Evolutionary conservation across 2,888 invertebrate species (phyloP).

Genomic region (Drosophila monieri): DNA sequence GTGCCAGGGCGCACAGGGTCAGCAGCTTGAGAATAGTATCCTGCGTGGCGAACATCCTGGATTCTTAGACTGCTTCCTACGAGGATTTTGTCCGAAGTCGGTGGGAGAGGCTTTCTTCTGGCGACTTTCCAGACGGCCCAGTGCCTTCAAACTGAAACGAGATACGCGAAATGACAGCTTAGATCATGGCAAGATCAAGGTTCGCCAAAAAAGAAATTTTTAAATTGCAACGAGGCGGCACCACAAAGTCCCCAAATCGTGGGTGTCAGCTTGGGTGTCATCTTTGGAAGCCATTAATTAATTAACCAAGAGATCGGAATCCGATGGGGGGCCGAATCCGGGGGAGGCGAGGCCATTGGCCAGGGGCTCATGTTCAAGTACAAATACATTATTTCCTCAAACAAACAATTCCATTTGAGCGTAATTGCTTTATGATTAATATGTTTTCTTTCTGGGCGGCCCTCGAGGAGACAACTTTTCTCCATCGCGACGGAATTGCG

Average conservation of each 20-base stretch:
- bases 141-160: conserved; percentile 65
- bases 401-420: conserved; percentile 66
- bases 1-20: conserved; percentile 76
- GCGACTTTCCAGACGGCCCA: conserved; percentile 40
- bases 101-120: conserved; percentile 75
- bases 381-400: conserved; percentile 63
- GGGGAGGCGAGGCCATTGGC: conserved; percentile 30
- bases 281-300: conserved; percentile 67
- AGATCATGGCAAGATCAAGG: conserved; percentile 66
- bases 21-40: conserved; percentile 73
- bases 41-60: conserved; percentile 67
- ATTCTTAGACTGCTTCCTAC: neutral
- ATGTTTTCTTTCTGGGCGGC: conserved; percentile 33
- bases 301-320: conserved; percentile 53
- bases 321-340: conserved; percentile 1
- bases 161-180: conserved; percentile 28
- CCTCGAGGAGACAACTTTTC: conserved; percentile 27
- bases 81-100: neutral
- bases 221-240: conserved; percentile 60
- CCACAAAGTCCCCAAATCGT: conserved; percentile 40
- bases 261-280: conserved; percentile 27
- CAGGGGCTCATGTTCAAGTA: conserved; percentile 50
- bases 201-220: conserved; percentile 21
- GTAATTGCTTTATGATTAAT: conserved; percentile 45
- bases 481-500: neutral